phyloP scores from a whole-genome alignment of 2,797 vertebrate genomes.

The Caiman crocodilus region DNA sequence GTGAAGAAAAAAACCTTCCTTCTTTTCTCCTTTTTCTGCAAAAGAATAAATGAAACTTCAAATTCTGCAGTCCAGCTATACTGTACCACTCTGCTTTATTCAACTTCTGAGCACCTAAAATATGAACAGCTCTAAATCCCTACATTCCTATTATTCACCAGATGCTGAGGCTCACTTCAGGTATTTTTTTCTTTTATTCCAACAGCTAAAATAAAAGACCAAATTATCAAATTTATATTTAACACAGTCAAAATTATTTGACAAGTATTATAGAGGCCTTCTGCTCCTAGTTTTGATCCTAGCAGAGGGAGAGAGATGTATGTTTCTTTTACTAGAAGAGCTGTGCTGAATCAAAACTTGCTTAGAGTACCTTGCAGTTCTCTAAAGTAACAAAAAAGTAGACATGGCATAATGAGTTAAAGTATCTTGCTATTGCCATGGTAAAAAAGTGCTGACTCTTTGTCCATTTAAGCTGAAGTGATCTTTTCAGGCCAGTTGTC shows the following conservation, averaged over 20 bases:
- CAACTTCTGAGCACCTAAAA: constrained; percentile 14
- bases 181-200: background rate
- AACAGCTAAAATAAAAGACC: constrained; percentile 22
- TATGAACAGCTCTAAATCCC: background rate
- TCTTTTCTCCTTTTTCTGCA: background rate
- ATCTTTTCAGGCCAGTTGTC: background rate
- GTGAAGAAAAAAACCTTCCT: background rate
- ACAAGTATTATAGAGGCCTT: constrained; percentile 20
- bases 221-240: constrained; percentile 32
- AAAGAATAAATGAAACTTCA: constrained; percentile 11
- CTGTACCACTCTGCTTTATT: background rate
- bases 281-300: constrained; percentile 21
- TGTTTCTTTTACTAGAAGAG: background rate
- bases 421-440: constrained; percentile 2
- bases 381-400: background rate
- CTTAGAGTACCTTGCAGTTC: background rate
- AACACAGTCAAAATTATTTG: constrained; percentile 22
- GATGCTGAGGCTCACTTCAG: background rate
- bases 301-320: background rate
- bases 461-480: background rate
- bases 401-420: background rate
- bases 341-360: background rate
- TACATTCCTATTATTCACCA: background rate
- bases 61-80: background rate
- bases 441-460: background rate